Conservation (phyloP, 2,113 vertebrate species). For the Heterochromis multidens region DNA sequence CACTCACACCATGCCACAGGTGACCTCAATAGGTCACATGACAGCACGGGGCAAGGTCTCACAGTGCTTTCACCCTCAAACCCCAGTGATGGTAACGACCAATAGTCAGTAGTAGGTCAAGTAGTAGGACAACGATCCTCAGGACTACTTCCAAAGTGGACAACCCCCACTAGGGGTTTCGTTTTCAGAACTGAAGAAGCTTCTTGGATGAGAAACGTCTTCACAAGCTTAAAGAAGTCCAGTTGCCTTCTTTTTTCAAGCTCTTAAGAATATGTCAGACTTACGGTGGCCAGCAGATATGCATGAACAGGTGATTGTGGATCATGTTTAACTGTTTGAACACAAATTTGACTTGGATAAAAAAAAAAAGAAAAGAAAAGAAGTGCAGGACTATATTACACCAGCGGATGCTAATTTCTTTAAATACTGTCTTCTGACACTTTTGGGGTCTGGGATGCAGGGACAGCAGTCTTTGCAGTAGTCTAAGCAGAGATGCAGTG, state of each 20-base stretch:
- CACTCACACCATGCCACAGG: not conserved
- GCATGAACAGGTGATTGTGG: not conserved
- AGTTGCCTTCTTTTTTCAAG: not conserved
- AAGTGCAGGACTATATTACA: not conserved
- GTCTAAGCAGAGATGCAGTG: not conserved
- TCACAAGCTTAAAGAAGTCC: too few relatives aligned
- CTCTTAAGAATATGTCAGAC: not conserved
- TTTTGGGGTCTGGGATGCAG: not conserved
- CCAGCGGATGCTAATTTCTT: not conserved
- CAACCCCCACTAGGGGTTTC: not conserved
- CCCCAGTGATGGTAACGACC: not conserved
- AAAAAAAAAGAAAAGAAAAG: rapidly evolving
- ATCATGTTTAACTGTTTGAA: not conserved
- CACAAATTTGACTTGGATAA: not conserved
- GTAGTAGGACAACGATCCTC: not conserved
- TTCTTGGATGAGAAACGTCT: too few relatives aligned
- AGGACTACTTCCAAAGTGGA: not conserved
- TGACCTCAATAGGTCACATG: not conserved
- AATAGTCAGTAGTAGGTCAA: not conserved
- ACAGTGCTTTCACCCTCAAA: not conserved
- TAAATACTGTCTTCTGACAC: not conserved
- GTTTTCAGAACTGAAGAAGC: not conserved
- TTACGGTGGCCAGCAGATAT: not conserved
- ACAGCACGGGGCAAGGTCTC: not conserved
- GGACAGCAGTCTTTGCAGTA: not conserved